These are phyloP conservation scores for Pegoplata infirma DNA, from an alignment of 2,888 invertebrate species.

Conservation along the genomic window DNA sequence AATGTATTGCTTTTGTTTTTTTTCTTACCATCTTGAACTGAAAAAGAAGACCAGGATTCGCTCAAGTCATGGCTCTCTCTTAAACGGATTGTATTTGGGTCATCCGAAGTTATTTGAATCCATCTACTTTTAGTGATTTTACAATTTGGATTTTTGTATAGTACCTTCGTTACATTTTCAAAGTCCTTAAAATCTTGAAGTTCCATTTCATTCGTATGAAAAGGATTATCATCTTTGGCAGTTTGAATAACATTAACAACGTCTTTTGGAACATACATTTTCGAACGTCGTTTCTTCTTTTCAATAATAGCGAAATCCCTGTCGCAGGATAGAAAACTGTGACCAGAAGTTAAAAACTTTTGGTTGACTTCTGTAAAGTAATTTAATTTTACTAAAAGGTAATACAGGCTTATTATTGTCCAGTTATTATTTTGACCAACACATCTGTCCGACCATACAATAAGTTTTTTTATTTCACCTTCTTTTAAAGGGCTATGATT, in stretches of 20 bases:
- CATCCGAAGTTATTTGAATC: no score
- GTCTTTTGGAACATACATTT: no score
- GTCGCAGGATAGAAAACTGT: background rate
- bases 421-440: conserved; percentile 40
- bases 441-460: conserved; percentile 29
- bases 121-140: no score
- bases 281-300: background rate
- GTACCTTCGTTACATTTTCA: no score
- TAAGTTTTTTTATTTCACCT: conserved; percentile 22
- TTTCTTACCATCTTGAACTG: background rate
- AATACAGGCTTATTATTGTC: conserved; percentile 24
- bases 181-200: no score
- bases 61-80: no score
- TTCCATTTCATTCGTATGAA: no score
- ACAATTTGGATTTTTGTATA: no score
- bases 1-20: background rate
- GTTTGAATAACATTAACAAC: no score
- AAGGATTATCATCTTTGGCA: no score
- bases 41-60: no score
- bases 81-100: no score
- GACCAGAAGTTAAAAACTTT: conserved; percentile 16
- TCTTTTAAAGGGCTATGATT: conserved; percentile 6
- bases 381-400: background rate
- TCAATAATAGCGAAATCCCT: background rate
- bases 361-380: conserved; percentile 16